A percentile compares a stretch with the other conserved stretches of the same genome.
phyloP scores from a whole-genome alignment of 1,140 invertebrate species.

The Cydia fagiglandana region DNA sequence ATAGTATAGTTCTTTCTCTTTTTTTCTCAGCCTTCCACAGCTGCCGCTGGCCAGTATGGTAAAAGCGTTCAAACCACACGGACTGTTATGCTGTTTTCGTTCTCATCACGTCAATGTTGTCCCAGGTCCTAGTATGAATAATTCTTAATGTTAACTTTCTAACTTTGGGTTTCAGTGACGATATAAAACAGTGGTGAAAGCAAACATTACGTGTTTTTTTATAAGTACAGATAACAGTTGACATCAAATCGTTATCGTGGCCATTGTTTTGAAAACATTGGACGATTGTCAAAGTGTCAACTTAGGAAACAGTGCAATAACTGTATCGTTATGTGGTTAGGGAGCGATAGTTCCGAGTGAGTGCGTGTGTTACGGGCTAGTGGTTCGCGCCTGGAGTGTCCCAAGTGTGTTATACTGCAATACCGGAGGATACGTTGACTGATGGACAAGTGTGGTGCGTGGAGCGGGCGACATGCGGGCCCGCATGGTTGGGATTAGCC shows the following conservation, averaged over 20 bases:
- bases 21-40: conserved; percentile 66
- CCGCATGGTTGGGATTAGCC: conserved; percentile 62
- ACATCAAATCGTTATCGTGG: conserved; percentile 37
- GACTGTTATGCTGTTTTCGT: conserved; percentile 46
- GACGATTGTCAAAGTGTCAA: conserved; percentile 57
- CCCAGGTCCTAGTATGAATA: conserved; percentile 53
- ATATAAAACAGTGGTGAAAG: conserved; percentile 4
- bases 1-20: conserved; percentile 73
- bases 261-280: conserved; percentile 67
- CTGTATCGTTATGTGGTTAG: conserved; percentile 53
- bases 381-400: conserved; percentile 57
- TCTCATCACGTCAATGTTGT: conserved; percentile 35
- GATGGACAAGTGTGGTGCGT: conserved; percentile 61
- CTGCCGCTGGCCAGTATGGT: conserved; percentile 71
- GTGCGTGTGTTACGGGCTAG: conserved; percentile 68
- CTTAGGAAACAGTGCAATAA: conserved; percentile 53
- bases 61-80: conserved; percentile 54
- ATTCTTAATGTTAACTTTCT: conserved; percentile 45
- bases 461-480: conserved; percentile 63
- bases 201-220: not conserved
- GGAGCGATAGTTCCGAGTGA: conserved; percentile 61
- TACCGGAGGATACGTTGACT: conserved; percentile 57
- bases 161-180: conserved; percentile 27
- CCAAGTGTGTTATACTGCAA: conserved; percentile 55
- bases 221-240: conserved; percentile 26